Evolutionary conservation across 92 coral and sea anemone species (phyloP), one percentile per base, ranked within the genome.

Genomic region (Muricea muricata): DNA sequence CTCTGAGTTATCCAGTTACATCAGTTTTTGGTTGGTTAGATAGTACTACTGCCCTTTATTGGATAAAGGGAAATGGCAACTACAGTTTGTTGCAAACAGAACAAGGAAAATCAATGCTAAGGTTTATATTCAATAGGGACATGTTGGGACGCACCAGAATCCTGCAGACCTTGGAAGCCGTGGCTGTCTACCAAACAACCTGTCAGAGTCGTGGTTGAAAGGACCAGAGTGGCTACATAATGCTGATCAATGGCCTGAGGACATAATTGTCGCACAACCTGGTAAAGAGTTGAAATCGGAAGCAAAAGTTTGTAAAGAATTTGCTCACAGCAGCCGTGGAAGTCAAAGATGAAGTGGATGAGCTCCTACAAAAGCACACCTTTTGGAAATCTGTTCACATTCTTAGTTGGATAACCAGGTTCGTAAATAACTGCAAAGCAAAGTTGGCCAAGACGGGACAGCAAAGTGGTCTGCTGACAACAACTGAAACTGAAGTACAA

Each of bases 371-470:
- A 78, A 88, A 88, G 65, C 79, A 74, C 55, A 33, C 41, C 39
- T 88, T 75, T 78, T 88, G 87, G 91, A 68, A 25, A 24, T 31
- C 80, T 54, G 50, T 88, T n/a, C 60, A 81, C 42, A 82, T 87
- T 50, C 58, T 61, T 6, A 87, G 82, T n/a, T 73, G 87, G 87
- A 48, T 87, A 7, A 52, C 8, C n/a, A 52, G 86, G 47, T 86
- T 87, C 67, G 30, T 73, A 37, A 48, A 81, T 23, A 81, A 72
- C 46, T 81, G 82, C 78, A n/a, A 50, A 15, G 31, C n/a, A 23
- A 75, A 82, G 47, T 39, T 39, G 45, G 45, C 45, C 45, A 82
- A 83, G 70, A 61, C 45, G 39, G 35, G 65, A 8, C 45, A 80
- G 45, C 30, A 35, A 26, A 28, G 39, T n/a, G 91, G 88, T 1